A percentile compares a stretch with the other conserved stretches of the same genome.
These are phyloP conservation scores for Villa cingulata DNA, from an alignment of 2,888 invertebrate species.

Conservation along the genomic window DNA sequence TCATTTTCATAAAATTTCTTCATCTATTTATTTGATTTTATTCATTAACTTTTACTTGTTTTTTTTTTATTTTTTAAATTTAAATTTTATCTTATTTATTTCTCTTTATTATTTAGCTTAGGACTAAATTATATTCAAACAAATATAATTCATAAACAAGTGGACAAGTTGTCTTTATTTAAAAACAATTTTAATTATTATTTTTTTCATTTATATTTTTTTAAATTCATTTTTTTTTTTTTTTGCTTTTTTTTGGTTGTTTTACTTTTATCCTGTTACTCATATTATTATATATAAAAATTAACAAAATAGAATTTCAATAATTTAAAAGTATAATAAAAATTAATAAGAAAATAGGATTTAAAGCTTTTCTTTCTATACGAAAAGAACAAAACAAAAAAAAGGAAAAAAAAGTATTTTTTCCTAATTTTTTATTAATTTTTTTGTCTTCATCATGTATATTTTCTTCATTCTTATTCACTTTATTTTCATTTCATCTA, in stretches of 20 bases:
- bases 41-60: background rate
- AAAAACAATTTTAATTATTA: too few species aligned
- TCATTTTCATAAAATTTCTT: background rate
- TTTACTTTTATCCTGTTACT: background rate
- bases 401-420: too few species aligned
- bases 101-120: background rate
- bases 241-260: background rate
- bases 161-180: too few species aligned
- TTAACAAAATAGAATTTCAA: background rate
- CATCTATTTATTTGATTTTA: background rate
- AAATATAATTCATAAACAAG: background rate
- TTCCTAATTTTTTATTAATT: too few species aligned
- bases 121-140: background rate
- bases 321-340: background rate
- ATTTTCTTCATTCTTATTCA: background rate
- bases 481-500: background rate
- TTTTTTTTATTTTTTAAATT: too few species aligned
- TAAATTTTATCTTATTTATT: too few species aligned
- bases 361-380: background rate
- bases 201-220: background rate
- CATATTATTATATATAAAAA: background rate
- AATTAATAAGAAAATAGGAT: background rate
- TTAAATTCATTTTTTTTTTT: constrained; percentile 1
- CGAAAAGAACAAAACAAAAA: too few species aligned
- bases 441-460: too few species aligned